Percentiles rank a stretch among this genome's conserved stretches.
Conservation (phyloP, 2,888 invertebrate genomes). For the Apotomis turbidana region DNA sequence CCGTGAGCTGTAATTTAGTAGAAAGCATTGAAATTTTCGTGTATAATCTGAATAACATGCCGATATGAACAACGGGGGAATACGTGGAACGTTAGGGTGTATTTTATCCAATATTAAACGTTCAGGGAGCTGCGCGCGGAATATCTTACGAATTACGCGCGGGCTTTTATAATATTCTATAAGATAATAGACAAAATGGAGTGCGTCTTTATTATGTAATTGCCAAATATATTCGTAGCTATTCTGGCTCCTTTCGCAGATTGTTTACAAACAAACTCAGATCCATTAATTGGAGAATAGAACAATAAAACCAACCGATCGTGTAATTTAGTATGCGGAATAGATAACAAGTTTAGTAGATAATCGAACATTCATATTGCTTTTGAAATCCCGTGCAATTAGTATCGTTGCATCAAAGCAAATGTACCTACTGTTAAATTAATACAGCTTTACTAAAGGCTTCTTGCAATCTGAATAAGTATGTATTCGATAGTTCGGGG, state of each 20-base stretch:
- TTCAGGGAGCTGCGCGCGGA: constrained; percentile 73
- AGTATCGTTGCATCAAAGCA: constrained; percentile 19
- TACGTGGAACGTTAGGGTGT: constrained; percentile 75
- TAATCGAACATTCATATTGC: constrained; percentile 14
- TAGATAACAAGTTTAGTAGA: constrained; percentile 8
- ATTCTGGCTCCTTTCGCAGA: not conserved
- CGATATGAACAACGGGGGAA: constrained; percentile 83
- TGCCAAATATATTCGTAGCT: constrained; percentile 28
- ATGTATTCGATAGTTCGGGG: not conserved
- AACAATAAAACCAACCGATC: constrained; percentile 29
- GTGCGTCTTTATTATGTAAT: constrained; percentile 31
- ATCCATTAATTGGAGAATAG: not conserved
- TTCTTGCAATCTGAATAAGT: constrained; percentile 18
- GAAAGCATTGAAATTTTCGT: constrained; percentile 84
- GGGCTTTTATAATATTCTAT: constrained; percentile 77
- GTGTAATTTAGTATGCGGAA: constrained; percentile 18
- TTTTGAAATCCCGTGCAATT: constrained; percentile 22
- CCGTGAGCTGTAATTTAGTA: constrained; percentile 82
- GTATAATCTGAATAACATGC: constrained; percentile 84
- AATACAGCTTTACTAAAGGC: constrained; percentile 12
- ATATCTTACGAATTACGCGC: constrained; percentile 78
- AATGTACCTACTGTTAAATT: constrained; percentile 23
- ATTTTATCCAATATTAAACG: constrained; percentile 84
- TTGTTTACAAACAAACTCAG: not conserved
- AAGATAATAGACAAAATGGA: constrained; percentile 65